Base-by-base conservation (phyloP, 2,888 invertebrate species). In the Dyspetes luteomarginatus region DNA sequence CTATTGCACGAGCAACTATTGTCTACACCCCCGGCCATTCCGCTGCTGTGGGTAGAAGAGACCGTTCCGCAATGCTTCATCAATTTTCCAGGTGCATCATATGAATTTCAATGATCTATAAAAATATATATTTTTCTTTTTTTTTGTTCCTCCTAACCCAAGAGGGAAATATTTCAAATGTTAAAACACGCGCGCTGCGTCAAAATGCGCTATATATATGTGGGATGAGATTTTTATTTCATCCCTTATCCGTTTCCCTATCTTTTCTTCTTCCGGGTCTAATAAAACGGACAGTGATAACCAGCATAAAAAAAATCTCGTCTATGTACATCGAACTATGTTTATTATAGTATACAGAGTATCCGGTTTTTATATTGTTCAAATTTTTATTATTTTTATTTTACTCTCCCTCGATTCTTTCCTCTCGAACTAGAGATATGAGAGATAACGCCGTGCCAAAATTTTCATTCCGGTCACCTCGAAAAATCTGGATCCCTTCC, bases 361-460 rank as follows among this genome's bases (percentile, higher is more conserved):
- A 55, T 69, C 64, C 55, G 71, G 22, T 45, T 24, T 67, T 60
- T 71, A 69, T 50, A 17, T 30, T 43, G 45, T 36, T 22, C 19
- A n/a, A n/a, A 62, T 60, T 52, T 41, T 71, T 30, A 52, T 9
- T 3, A 12, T 58, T n/a, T n/a, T 45, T 64, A 17, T 15, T 9
- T 56, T 45, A 15, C 12, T 28, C 7, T 48, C 30, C 17, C 55
- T 48, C 1, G 26, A 43, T 43, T 55, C 41, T 36, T 15, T 24
- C 9, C 43, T n/a, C 30, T 43, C 28, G 45, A 64, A 45, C 30
- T 43, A 45, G 73, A 30, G 55, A 73, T 24, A 55, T 48, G 17
- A 30, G 41, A 52, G 79, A 80, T 80, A 80, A 76, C 43, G 36
- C 19, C 55, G 72, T 73, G 80, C 80, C 80, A 81, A 73, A 73